These are phyloP conservation scores for Forbesichthys agassizii DNA, from an alignment of 2,113 vertebrate genomes.

Conservation along the genomic window DNA sequence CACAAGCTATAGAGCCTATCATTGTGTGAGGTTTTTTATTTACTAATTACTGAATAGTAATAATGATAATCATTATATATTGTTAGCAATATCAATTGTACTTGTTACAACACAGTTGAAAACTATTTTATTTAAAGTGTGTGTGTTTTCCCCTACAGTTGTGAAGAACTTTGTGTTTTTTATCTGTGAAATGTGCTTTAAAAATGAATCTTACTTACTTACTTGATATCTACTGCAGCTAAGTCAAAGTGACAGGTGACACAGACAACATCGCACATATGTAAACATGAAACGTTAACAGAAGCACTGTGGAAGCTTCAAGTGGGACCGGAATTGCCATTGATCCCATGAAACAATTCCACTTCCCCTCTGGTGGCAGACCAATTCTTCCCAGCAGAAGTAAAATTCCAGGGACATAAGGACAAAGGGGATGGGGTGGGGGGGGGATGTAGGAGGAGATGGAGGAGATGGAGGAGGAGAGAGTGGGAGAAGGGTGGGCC, in stretches of 20 bases:
- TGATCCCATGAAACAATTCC: slow-evolving; percentile 93
- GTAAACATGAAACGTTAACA: not conserved
- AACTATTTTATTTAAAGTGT: too few species aligned
- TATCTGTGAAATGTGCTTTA: too few species aligned
- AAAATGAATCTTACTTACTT: too few species aligned
- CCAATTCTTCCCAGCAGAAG: slow-evolving; percentile 87
- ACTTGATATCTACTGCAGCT: too few species aligned
- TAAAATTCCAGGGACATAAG: slow-evolving; percentile 75
- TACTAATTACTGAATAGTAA: not conserved
- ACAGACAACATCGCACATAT: slow-evolving; percentile 10
- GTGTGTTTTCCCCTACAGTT: too few species aligned
- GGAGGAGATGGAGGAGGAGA: slow-evolving; percentile 64
- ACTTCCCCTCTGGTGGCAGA: slow-evolving; percentile 87
- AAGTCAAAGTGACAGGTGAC: not conserved
- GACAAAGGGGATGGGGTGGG: slow-evolving; percentile 56
- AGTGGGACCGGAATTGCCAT: slow-evolving; percentile 66
- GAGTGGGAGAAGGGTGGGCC: slow-evolving; percentile 68
- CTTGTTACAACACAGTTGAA: too few species aligned
- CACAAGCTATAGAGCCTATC: not conserved
- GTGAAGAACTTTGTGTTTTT: too few species aligned
- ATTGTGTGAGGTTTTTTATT: not conserved
- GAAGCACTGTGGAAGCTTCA: slow-evolving; percentile 46
- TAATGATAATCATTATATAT: too few species aligned
- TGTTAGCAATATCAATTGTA: too few species aligned
- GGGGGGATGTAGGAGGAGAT: slow-evolving; percentile 55